phyloP scores from a whole-genome alignment of 2,888 invertebrate genomes.

The Epistrophe grossulariae region DNA sequence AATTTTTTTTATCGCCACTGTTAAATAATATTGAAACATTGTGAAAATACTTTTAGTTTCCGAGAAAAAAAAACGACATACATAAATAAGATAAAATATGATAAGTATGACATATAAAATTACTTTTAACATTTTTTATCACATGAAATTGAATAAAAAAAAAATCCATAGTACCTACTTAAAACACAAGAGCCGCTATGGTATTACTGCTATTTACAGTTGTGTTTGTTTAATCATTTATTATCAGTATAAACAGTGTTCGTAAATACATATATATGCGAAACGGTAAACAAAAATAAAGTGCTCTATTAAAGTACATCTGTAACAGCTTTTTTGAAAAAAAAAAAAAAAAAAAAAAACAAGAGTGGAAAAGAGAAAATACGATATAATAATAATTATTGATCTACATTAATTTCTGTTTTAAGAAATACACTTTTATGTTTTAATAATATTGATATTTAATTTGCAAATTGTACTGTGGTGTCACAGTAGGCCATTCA shows the following conservation, averaged over 20 bases:
- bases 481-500: no score
- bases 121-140: slow-evolving; percentile 29
- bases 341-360: neutral
- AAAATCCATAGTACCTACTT: neutral
- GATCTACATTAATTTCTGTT: neutral
- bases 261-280: neutral
- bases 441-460: no score
- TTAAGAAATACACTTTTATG: neutral
- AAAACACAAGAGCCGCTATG: slow-evolving; percentile 10
- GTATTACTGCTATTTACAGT: neutral
- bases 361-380: neutral
- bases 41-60: slow-evolving; percentile 25
- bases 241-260: slow-evolving; percentile 12
- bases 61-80: neutral
- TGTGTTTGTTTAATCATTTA: slow-evolving; percentile 18
- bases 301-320: slow-evolving; percentile 25
- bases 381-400: neutral
- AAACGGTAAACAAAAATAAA: slow-evolving; percentile 23
- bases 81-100: slow-evolving; percentile 4
- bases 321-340: neutral
- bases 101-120: slow-evolving; percentile 25
- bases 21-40: neutral
- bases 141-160: slow-evolving; percentile 10
- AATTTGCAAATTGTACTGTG: no score
- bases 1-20: neutral